Base-by-base conservation (phyloP, 2,888 invertebrate species). In the Melieria picta region DNA sequence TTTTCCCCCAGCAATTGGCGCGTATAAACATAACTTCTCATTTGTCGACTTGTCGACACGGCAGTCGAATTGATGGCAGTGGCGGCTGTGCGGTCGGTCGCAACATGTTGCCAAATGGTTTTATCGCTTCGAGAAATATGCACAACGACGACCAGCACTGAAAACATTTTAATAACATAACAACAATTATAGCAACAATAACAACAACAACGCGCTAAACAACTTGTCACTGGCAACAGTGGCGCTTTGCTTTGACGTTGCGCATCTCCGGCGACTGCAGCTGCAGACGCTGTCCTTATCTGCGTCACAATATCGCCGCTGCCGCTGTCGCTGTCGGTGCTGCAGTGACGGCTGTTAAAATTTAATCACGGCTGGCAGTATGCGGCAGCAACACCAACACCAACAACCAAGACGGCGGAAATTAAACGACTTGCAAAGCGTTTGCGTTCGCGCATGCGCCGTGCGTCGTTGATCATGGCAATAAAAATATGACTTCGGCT, bases 401-500 rank as follows among this genome's bases (percentile, higher is more conserved):
- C 50, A 50, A 50, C 52, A 52, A 13, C 52, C 52, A 30, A 30
- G 30, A 30, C 30, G 30, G 30, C 30, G 30, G 30, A 30, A 30
- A 30, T 30, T 30, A 30, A 30, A 30, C 30, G 30, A 30, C 30
- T 30, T 30, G 30, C 30, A 30, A 30, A 30, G 30, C 30, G 30
- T 30, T 43, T 43, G 50, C 13, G 13, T n/a, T 42, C 42, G 58
- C 48, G 43, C 46, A 52, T 55, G 61, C 52, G 61, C 68, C 13
- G 42, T 30, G 30, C 67, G 7, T 13, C 46, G 45, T 45, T 68
- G 61, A 55, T 61, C 52, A 52, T 61, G 60, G 68, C 16, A 58
- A 66, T 66, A 66, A 66, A 66, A 66, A 58, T 66, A 66, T 66
- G 66, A 66, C 66, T 58, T 48, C 66, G 58, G 58, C 66, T 66